These are phyloP conservation scores for Probaryconus sp. DNA, from an alignment of 1,140 invertebrate species.

Conservation along the genomic window DNA sequence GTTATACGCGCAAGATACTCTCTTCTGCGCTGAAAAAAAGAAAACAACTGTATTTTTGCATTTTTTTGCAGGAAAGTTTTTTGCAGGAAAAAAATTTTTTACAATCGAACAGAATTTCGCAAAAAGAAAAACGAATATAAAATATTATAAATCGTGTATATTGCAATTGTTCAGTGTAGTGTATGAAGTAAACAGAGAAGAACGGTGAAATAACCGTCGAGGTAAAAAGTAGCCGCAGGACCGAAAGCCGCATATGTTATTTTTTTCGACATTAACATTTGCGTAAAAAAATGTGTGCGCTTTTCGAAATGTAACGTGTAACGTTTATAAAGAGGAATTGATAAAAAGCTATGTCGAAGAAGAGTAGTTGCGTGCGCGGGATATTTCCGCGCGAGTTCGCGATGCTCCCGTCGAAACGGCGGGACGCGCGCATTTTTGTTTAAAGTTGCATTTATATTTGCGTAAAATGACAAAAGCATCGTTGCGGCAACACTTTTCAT, in stretches of 20 bases:
- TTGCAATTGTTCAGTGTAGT: too few species aligned
- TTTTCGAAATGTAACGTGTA: slow-evolving; percentile 7
- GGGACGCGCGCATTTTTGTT: slow-evolving; percentile 15
- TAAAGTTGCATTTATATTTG: slow-evolving; percentile 10
- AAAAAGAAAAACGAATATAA: too few species aligned
- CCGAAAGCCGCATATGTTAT: too few species aligned
- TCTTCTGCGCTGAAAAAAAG: too few species aligned
- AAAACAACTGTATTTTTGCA: too few species aligned
- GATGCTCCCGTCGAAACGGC: background rate
- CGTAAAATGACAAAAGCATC: slow-evolving; percentile 54
- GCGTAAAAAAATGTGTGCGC: background rate
- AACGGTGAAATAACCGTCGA: too few species aligned
- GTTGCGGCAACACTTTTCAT: slow-evolving; percentile 56
- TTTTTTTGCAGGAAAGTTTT: too few species aligned
- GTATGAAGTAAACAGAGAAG: slow-evolving; percentile 8
- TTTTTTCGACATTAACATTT: background rate
- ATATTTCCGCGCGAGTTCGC: slow-evolving; percentile 25
- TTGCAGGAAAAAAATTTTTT: too few species aligned
- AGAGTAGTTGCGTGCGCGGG: background rate
- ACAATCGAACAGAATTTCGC: too few species aligned
- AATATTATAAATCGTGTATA: too few species aligned
- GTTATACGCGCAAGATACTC: too few species aligned
- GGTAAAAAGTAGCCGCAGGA: too few species aligned
- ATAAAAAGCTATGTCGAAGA: slow-evolving; percentile 23
- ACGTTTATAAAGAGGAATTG: slow-evolving; percentile 11